Evolutionary conservation across 1,140 invertebrate genomes (phyloP).

Genomic region (Rhopalosiphum maidis): DNA sequence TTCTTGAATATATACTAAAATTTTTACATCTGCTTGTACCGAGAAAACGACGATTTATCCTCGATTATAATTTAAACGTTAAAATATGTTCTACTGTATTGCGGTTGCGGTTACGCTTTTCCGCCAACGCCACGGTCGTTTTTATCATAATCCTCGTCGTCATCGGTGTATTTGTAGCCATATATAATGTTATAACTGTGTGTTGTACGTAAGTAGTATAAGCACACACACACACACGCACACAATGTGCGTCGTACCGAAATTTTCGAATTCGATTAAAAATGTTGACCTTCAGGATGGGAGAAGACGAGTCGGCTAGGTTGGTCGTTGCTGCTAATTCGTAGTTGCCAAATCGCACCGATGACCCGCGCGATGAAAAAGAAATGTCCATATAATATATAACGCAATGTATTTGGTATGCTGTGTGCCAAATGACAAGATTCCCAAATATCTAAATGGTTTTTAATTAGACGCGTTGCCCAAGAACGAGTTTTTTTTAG

Average conservation of each 20-base stretch:
- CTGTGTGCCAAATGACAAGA: not conserved
- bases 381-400: not conserved
- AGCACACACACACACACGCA: not conserved
- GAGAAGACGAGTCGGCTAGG: not conserved
- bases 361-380: not conserved
- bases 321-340: not conserved
- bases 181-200: not conserved
- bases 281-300: not conserved
- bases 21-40: not conserved
- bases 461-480: slow-evolving; percentile 1
- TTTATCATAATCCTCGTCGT: not conserved
- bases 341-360: not conserved
- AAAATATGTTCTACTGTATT: not conserved
- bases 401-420: not conserved
- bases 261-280: slow-evolving; percentile 26
- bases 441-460: slow-evolving; percentile 14
- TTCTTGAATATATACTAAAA: too few species aligned
- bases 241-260: not conserved
- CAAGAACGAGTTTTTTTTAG: not conserved
- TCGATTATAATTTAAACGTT: not conserved
- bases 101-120: not conserved
- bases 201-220: not conserved
- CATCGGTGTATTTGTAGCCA: not conserved
- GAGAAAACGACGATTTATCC: not conserved
- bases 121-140: not conserved